A percentile compares a stretch with the other conserved stretches of the same genome.
These are phyloP conservation scores for Morbakka virulenta DNA, from an alignment of 30 jellyfish, hydroid and myxozoan genomes.

Conservation along the genomic window DNA sequence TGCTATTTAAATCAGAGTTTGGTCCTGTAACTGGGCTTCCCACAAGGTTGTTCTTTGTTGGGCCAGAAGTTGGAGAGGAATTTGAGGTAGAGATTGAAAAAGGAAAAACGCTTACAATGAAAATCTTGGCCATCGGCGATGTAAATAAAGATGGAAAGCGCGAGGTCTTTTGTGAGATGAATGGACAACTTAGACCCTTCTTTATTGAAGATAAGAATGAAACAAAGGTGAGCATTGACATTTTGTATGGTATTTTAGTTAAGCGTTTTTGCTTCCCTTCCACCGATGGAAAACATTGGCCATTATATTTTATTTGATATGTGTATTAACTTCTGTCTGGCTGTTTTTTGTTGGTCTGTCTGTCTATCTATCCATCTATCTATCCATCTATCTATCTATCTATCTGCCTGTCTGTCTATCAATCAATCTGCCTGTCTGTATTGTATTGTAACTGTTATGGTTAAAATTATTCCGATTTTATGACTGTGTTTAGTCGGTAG, in stretches of 20 bases:
- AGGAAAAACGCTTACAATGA: constrained; percentile 81
- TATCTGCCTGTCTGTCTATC: no score
- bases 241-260: not conserved
- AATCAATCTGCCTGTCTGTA: no score
- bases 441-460: no score
- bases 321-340: no score
- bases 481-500: no score
- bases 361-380: no score
- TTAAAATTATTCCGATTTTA: no score
- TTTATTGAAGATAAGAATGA: constrained; percentile 87
- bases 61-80: constrained; percentile 96
- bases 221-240: constrained; percentile 54
- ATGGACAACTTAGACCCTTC: constrained; percentile 95
- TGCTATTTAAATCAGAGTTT: constrained; percentile 71
- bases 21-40: constrained; percentile 99
- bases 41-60: constrained; percentile 92
- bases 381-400: no score
- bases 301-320: no score
- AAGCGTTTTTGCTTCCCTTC: not conserved
- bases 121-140: constrained; percentile 96
- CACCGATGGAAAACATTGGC: no score
- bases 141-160: constrained; percentile 92
- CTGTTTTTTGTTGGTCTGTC: no score
- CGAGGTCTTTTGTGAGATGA: constrained; percentile 91
- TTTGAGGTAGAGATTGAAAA: constrained; percentile 82